A percentile compares a stretch with the other conserved stretches of the same genome.
Conservation (phyloP, 2,113 vertebrate species). For the Dryoscopus gambensis region DNA sequence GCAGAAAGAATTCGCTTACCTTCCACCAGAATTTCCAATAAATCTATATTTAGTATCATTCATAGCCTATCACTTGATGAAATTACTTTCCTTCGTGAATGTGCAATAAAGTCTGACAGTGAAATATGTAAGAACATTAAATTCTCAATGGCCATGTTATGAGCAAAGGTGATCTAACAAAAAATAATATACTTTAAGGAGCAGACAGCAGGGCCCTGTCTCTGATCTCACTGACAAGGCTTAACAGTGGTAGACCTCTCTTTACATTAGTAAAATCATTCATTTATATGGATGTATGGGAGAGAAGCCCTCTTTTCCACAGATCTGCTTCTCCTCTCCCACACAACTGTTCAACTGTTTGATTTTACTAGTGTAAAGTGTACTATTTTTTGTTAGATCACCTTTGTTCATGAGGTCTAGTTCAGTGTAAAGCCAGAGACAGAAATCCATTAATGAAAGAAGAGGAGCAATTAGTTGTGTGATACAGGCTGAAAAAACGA, state of each 20-base stretch:
- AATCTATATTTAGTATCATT: constrained; percentile 54
- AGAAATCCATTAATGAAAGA: neutral
- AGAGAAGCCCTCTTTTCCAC: neutral
- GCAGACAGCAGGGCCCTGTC: neutral
- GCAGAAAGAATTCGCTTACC: constrained; percentile 41
- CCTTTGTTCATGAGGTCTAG: neutral
- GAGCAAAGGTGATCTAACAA: constrained; percentile 58
- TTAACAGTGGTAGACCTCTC: constrained; percentile 1
- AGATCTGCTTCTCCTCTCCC: neutral
- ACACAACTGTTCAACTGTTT: neutral
- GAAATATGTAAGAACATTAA: constrained; percentile 53
- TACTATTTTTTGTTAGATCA: neutral
- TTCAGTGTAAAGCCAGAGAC: neutral
- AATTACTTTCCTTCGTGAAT: constrained; percentile 44
- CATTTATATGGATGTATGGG: neutral
- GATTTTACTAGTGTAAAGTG: neutral
- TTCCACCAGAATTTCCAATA: constrained; percentile 43
- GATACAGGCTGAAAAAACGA: neutral
- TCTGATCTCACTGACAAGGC: constrained; percentile 28
- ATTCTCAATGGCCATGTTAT: constrained; percentile 43
- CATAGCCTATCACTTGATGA: constrained; percentile 39
- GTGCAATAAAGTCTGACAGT: constrained; percentile 51
- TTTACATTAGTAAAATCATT: constrained; percentile 24
- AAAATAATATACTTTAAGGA: constrained; percentile 51
- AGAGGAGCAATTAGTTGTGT: neutral